Percentiles rank a stretch among this genome's conserved stretches.
Evolutionary conservation across 2,113 vertebrate genomes (phyloP).

Genomic region (Holacanthus passer): DNA sequence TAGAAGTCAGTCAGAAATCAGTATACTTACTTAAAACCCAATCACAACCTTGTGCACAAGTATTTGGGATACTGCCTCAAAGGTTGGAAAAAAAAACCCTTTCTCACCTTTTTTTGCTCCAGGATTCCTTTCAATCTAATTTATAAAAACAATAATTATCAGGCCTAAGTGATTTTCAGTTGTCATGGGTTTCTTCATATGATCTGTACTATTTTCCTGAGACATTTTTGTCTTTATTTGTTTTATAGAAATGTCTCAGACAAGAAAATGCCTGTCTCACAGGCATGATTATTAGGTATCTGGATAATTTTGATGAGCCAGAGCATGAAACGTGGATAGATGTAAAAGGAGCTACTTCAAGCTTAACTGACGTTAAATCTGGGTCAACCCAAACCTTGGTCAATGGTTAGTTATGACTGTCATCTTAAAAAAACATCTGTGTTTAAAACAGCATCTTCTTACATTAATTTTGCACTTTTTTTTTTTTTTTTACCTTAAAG

Average conservation of each 20-base stretch:
- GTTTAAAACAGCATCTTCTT: not conserved
- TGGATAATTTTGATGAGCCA: not conserved
- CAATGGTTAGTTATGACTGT: not conserved
- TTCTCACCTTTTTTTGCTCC: not conserved
- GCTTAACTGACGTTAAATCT: not conserved
- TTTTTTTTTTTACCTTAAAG: not conserved
- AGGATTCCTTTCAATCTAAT: not conserved
- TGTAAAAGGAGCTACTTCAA: not conserved
- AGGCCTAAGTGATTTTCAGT: not conserved
- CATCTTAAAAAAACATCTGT: not conserved
- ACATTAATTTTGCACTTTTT: not conserved
- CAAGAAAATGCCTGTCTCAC: no score
- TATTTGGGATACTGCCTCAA: not conserved
- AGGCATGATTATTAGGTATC: not conserved
- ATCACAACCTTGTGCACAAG: not conserved
- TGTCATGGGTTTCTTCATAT: no score
- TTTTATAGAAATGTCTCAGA: no score
- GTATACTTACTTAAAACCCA: not conserved
- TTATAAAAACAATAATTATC: not conserved
- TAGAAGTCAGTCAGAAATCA: no score
- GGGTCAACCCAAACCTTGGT: not conserved
- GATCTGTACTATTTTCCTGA: no score
- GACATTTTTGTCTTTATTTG: no score
- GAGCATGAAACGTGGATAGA: not conserved
- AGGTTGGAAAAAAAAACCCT: no score